These are phyloP conservation scores for Hyles vespertilio DNA, from an alignment of 1,140 invertebrate genomes.

Conservation along the genomic window DNA sequence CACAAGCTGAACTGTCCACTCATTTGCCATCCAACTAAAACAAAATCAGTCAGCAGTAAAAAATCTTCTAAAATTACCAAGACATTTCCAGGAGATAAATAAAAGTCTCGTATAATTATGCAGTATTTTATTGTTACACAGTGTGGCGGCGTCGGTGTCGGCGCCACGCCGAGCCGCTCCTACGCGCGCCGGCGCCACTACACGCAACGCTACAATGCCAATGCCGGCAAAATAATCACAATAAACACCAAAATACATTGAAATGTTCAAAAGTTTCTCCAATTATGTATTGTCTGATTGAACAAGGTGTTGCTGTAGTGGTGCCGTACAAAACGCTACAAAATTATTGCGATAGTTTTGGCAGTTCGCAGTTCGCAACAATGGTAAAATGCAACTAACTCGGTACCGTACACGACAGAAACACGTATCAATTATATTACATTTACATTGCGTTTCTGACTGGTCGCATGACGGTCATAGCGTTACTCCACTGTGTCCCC, in stretches of 20 bases:
- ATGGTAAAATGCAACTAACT: constrained; percentile 72
- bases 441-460: constrained; percentile 38
- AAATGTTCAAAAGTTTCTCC: no score
- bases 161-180: constrained; percentile 14
- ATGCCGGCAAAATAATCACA: no score
- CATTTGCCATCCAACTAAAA: no score
- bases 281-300: no score
- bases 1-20: no score
- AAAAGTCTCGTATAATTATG: constrained; percentile 47
- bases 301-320: background rate
- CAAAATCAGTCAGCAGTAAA: no score
- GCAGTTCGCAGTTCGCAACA: constrained; percentile 72
- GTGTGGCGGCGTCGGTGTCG: constrained; percentile 35
- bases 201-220: background rate
- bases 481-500: no score
- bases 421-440: constrained; percentile 65
- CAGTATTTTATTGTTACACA: constrained; percentile 68
- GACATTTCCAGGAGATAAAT: constrained; percentile 14
- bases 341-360: constrained; percentile 71
- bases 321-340: constrained; percentile 43
- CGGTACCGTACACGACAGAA: constrained; percentile 42
- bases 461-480: background rate
- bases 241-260: no score
- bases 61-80: no score
- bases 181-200: constrained; percentile 28